Base-by-base conservation (phyloP, 2,113 vertebrate species). In the Chloropsis hardwickii region DNA sequence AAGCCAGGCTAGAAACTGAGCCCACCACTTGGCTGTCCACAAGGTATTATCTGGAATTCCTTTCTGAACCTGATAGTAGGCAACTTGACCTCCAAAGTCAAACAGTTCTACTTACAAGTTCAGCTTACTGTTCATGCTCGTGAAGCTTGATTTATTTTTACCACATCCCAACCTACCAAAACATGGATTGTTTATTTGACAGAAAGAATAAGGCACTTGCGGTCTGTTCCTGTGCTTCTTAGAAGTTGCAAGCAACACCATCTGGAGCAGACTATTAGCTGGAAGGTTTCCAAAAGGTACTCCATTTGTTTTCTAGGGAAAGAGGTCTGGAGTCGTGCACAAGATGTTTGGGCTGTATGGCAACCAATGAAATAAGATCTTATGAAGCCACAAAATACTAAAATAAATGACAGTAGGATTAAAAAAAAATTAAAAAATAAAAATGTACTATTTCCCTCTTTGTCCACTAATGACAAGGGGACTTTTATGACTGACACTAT, bases 161-260 rank as follows among this genome's bases (percentile, higher is more conserved):
- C 73, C 54, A 48, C 62, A 92, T 87, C 57, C 58, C 74, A 87
- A 87, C 61, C 78, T 94, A 89, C 90, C 71, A 94, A 95, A 92
- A 95, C 65, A 84, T 45, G 60, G 81, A 97, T 94, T 95, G 93
- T 92, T 92, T 95, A 84, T 94, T 91, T 96, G 92, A 97, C 93
- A 94, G 93, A 72, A 92, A 96, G 91, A 96, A 96, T 89, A 95
- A 96, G 92, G 94, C 91, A 81, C 73, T 96, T 14, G 45, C 89
- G 84, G 84, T 84, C 93, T 85, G 57, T 71, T 94, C 95, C 84
- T 61, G 62, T 65, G 61, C 78, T 69, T 37, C 81, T 86, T 27
- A 56, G 81, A 94, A 94, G 89, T 92, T 89, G 89, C 53, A 95
- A 92, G 89, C 81, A 39, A 53, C 61, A 80, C 94, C 93, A 95